These are phyloP conservation scores for Heterodera filipjevi DNA, from an alignment of 2,888 invertebrate genomes.

Conservation along the genomic window DNA sequence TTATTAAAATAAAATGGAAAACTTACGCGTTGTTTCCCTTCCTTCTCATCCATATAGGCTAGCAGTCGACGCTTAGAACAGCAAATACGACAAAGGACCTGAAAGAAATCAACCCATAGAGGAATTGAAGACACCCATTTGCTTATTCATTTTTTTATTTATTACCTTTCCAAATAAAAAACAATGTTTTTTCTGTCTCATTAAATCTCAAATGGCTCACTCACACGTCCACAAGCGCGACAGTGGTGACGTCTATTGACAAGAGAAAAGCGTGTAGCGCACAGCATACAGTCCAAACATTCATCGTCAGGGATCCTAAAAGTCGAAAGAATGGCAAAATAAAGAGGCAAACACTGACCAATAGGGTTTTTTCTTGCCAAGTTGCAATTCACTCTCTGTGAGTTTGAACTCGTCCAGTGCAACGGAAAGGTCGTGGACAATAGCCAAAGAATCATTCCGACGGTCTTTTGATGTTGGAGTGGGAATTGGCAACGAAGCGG, in stretches of 20 bases:
- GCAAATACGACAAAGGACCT: conserved; percentile 48
- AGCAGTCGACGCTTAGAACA: conserved; percentile 39
- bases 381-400: conserved; percentile 60
- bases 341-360: conserved; percentile 8
- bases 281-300: conserved; percentile 81
- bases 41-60: conserved; percentile 44
- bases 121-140: too few species aligned
- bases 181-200: too few species aligned
- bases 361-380: conserved; percentile 54
- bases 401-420: conserved; percentile 45
- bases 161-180: too few species aligned
- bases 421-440: conserved; percentile 43
- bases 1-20: too few species aligned
- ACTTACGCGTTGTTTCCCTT: conserved; percentile 40
- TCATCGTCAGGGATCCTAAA: conserved; percentile 85
- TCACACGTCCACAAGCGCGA: conserved; percentile 60
- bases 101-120: conserved; percentile 5
- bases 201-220: conserved; percentile 28
- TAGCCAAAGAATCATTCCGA: conserved; percentile 35
- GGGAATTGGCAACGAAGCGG: neutral
- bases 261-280: conserved; percentile 80
- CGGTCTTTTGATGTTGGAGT: neutral
- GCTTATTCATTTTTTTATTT: too few species aligned
- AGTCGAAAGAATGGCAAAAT: neutral
- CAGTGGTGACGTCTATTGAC: conserved; percentile 76